Conservation (phyloP, 2,888 invertebrate species). For the Junonia oenone region DNA sequence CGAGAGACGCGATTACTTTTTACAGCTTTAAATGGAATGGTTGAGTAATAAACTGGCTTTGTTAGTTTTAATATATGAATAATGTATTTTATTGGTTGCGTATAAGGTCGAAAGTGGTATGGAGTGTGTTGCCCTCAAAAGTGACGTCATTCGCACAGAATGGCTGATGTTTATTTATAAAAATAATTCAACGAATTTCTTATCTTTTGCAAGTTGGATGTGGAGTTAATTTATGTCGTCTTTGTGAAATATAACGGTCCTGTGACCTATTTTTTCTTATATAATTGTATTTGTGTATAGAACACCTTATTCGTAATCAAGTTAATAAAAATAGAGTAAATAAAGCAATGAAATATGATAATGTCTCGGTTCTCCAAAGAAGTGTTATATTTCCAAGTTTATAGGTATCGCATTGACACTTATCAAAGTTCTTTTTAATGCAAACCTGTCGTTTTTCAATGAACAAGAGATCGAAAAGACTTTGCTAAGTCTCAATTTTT, state of each 20-base stretch:
- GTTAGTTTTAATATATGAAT: conserved; percentile 34
- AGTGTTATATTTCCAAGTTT: too few relatives aligned
- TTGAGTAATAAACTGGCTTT: conserved; percentile 52
- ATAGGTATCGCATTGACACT: too few relatives aligned
- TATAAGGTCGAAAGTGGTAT: conserved; percentile 35
- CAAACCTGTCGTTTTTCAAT: too few relatives aligned
- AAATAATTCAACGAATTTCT: conserved; percentile 47
- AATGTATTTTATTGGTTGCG: conserved; percentile 34
- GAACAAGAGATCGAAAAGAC: too few relatives aligned
- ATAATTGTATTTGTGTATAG: neutral
- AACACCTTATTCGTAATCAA: neutral
- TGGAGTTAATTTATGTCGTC: conserved; percentile 10
- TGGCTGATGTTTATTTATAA: conserved; percentile 47
- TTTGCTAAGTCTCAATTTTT: too few relatives aligned
- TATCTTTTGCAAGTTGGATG: conserved; percentile 33
- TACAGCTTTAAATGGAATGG: conserved; percentile 33
- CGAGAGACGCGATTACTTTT: conserved; percentile 41
- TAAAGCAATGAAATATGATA: neutral
- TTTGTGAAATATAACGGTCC: conserved; percentile 13
- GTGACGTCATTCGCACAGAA: conserved; percentile 46
- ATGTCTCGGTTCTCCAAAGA: neutral
- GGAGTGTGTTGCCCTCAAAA: conserved; percentile 13
- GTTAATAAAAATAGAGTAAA: neutral
- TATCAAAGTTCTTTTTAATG: too few relatives aligned
- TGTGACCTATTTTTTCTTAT: conserved; percentile 7